phyloP scores from a whole-genome alignment of 2,888 invertebrate species.

The Stenurella melanura region DNA sequence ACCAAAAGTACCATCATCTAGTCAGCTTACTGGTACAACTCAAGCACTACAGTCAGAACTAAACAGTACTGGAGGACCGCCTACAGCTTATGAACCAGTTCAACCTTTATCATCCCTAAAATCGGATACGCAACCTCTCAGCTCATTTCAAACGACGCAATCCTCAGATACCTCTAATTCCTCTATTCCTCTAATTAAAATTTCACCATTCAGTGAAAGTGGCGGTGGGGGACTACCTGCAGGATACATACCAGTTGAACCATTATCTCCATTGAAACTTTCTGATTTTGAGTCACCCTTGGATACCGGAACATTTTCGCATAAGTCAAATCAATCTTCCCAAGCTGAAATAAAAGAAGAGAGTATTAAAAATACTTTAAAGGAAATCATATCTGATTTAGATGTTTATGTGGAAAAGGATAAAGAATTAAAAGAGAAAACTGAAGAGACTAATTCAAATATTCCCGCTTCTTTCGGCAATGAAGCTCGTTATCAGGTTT shows the following conservation, averaged over 20 bases:
- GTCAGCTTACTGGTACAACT: not conserved
- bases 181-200: not conserved
- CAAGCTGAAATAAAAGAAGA: constrained; percentile 74
- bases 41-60: not conserved
- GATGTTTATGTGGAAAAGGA: constrained; percentile 76
- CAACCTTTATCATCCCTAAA: constrained; percentile 53
- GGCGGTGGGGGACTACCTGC: constrained; percentile 49
- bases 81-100: constrained; percentile 56
- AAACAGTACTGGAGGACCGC: constrained; percentile 33
- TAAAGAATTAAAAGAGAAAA: constrained; percentile 61
- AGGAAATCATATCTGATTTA: constrained; percentile 79
- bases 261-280: constrained; percentile 56
- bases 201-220: not conserved
- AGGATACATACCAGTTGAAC: constrained; percentile 59
- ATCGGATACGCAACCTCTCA: constrained; percentile 22
- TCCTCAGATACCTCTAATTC: too few species aligned
- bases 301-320: constrained; percentile 32
- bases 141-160: not conserved
- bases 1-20: not conserved
- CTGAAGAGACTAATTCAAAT: constrained; percentile 40
- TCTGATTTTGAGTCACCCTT: constrained; percentile 48
- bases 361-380: constrained; percentile 76
- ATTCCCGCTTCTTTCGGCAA: not conserved
- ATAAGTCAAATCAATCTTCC: constrained; percentile 37
- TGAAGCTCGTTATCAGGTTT: constrained; percentile 1